Evolutionary conservation across 2,888 invertebrate species (phyloP), one percentile per base, ranked within the genome.

Genomic region (Idaea dimidiata): DNA sequence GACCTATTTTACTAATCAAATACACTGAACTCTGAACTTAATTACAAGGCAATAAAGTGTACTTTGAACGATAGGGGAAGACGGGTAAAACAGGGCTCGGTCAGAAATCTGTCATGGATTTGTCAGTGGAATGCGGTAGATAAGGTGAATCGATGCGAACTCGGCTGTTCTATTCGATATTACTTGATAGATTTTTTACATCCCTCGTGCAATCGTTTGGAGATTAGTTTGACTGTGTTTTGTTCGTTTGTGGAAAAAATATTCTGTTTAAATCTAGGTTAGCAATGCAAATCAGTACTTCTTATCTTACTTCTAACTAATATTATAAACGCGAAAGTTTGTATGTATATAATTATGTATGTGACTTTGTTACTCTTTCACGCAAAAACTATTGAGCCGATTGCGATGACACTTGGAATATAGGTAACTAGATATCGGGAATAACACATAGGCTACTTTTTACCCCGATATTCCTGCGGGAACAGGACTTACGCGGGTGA

Each of bases 71-170:
- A 64, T 57, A 56, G 57, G 67, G 66, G 66, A 55, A 62, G 61
- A 54, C 63, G 59, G 54, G 59, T 63, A 74, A 72, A 74, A 72
- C 74, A 61, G 63, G 65, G 75, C 71, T 64, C 62, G 74, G 74
- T 64, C 62, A 75, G 74, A 76, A 72, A 80, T 81, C 78, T 77
- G 78, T 79, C 78, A 76, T 72, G 75, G 76, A 76, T 79, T 78
- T 82, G 79, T 78, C 76, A 74, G 72, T 75, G 72, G 72, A 75
- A 75, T 75, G 72, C 72, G 68, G 61, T 57, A 66, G 70, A 68
- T 70, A 75, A 68, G 73, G 73, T 64, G 72, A 70, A 73, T 75
- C 74, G 71, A 73, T 76, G 74, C 73, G 72, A 67, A 70, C 70
- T 70, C 66, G 61, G 61, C 61, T 55, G 43, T 60, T 63, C 56